Conservation (phyloP, 2,113 vertebrate species). For the Rhodinocichla rosea region DNA sequence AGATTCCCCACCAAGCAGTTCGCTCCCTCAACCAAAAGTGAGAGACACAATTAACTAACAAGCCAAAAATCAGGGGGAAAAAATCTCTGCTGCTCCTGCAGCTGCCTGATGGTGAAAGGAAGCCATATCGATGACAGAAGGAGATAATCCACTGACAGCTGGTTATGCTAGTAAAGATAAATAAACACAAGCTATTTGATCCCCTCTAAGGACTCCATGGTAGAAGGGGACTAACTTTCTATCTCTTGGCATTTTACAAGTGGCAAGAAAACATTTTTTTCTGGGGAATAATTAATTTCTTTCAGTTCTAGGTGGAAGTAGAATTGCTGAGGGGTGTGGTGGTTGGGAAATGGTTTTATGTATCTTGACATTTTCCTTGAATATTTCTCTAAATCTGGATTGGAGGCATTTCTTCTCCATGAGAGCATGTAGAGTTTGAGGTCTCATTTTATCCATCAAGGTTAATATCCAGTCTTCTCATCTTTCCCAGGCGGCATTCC, state of each 20-base stretch:
- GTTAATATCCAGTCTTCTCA: neutral
- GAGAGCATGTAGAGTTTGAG: neutral
- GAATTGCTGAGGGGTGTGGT: neutral
- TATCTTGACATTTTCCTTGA: neutral
- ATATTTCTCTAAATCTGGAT: neutral
- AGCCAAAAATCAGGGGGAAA: neutral
- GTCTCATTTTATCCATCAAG: neutral
- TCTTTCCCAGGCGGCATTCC: neutral
- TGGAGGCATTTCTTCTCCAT: neutral
- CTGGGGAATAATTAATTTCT: constrained; percentile 3
- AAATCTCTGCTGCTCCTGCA: constrained; percentile 5
- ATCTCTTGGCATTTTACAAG: neutral
- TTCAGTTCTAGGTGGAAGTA: neutral
- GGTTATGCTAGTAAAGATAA: constrained; percentile 32
- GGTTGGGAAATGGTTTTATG: neutral
- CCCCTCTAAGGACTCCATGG: neutral
- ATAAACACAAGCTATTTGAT: constrained; percentile 31
- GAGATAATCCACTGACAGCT: constrained; percentile 47
- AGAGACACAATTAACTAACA: neutral
- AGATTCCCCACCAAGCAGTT: neutral
- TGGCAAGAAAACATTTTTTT: constrained; percentile 17
- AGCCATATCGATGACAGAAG: constrained; percentile 13
- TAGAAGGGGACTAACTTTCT: neutral
- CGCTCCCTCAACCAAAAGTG: neutral
- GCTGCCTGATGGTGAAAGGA: constrained; percentile 11